Conservation (phyloP, 2,797 vertebrate genomes). For the Periophthalmus magnuspinnatus region DNA sequence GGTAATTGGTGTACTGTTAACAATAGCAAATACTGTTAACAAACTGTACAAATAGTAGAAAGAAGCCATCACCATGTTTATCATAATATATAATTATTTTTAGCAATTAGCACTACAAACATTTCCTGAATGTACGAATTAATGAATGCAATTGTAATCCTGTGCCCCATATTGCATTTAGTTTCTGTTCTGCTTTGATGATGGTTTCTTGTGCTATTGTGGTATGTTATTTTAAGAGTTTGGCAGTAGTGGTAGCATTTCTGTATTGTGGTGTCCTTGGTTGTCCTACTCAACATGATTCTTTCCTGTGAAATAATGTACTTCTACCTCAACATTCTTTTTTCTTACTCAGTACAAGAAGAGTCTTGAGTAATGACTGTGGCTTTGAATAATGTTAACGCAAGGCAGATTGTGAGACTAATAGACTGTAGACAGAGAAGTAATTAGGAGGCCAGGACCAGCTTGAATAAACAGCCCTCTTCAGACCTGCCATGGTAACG, state of each 20-base stretch:
- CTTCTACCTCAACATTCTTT: too few relatives aligned
- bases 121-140: background rate
- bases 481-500: slow-evolving; percentile 54
- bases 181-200: too few relatives aligned
- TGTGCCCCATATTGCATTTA: too few relatives aligned
- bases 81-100: background rate
- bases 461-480: slow-evolving; percentile 48
- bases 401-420: slow-evolving; percentile 27
- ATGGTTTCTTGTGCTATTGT: too few relatives aligned
- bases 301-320: too few relatives aligned
- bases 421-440: slow-evolving; percentile 38
- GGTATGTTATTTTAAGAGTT: too few relatives aligned
- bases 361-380: slow-evolving; percentile 4
- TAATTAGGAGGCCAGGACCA: slow-evolving; percentile 53
- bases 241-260: background rate
- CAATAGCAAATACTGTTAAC: too few relatives aligned
- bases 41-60: too few relatives aligned
- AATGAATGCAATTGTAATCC: too few relatives aligned
- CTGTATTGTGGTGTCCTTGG: background rate
- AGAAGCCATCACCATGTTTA: background rate
- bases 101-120: background rate
- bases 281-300: background rate
- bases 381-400: slow-evolving; percentile 16
- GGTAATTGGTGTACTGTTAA: background rate
- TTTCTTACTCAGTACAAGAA: background rate